A percentile compares a stretch with the other conserved stretches of the same genome.
Evolutionary conservation across 2,113 vertebrate species (phyloP).

Genomic region (Paedocypris sp.): DNA sequence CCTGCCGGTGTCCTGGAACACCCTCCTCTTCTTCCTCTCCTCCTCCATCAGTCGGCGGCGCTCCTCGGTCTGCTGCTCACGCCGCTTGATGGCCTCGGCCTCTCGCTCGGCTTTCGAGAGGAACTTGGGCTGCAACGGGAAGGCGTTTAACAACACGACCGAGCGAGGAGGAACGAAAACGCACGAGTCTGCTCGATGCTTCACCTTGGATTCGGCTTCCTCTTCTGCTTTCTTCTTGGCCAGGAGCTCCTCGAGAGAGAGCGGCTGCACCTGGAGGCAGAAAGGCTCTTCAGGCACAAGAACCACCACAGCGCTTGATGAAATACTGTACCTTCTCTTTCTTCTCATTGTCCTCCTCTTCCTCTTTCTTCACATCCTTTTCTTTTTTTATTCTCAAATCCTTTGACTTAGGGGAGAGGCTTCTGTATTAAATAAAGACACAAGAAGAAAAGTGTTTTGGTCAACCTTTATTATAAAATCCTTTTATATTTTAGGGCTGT

Average conservation of each 20-base stretch:
- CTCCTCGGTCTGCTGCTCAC: constrained; percentile 80
- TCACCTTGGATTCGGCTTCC: constrained; percentile 90
- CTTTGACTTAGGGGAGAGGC: constrained; percentile 75
- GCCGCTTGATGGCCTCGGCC: constrained; percentile 80
- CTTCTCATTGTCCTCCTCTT: constrained; percentile 78
- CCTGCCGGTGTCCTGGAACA: constrained; percentile 90
- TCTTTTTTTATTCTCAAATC: constrained; percentile 77
- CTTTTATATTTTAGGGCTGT: neutral
- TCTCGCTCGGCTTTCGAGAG: constrained; percentile 87
- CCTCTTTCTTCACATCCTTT: constrained; percentile 73
- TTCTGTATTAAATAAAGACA: constrained; percentile 43
- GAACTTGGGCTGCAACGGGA: constrained; percentile 78
- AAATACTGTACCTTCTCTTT: constrained; percentile 64
- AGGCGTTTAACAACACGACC: neutral
- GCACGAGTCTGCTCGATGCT: neutral
- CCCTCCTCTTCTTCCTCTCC: constrained; percentile 84
- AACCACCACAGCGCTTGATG: neutral
- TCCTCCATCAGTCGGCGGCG: constrained; percentile 76
- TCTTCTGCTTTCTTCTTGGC: constrained; percentile 95
- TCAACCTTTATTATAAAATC: neutral
- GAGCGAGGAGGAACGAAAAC: neutral
- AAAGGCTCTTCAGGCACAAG: neutral
- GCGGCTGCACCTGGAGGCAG: constrained; percentile 68
- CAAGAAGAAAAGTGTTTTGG: neutral
- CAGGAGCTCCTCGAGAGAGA: constrained; percentile 91